Evolutionary conservation across 1,140 invertebrate genomes (phyloP).

Genomic region (Tyrophagus putrescentiae): DNA sequence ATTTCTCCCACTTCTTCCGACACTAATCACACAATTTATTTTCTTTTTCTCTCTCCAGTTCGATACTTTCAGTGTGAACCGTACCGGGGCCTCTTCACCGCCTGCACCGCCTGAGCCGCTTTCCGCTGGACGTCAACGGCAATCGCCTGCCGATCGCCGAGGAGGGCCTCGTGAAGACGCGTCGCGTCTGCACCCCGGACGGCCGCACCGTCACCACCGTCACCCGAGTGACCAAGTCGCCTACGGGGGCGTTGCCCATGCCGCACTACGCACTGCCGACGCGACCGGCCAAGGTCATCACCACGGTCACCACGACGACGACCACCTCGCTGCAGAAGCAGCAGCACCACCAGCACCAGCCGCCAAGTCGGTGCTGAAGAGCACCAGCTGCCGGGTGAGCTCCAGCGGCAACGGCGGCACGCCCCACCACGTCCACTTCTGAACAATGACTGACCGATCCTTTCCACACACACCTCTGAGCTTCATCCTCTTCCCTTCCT

Average conservation of each 20-base stretch:
- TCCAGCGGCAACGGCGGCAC: neutral
- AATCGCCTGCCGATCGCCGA: neutral
- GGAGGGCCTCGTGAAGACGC: neutral
- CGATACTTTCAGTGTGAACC: conserved; percentile 87
- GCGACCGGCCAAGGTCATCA: neutral
- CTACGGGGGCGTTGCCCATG: neutral
- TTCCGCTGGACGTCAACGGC: conserved; percentile 16
- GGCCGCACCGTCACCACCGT: neutral
- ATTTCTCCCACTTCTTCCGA: neutral
- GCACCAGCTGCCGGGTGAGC: neutral
- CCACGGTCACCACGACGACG: conserved; percentile 18
- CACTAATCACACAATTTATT: too few relatives aligned
- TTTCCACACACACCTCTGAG: too few relatives aligned
- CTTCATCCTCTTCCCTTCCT: too few relatives aligned
- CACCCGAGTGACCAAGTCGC: neutral
- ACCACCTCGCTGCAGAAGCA: conserved; percentile 17
- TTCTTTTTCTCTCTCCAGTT: conserved; percentile 33
- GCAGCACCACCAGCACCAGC: neutral
- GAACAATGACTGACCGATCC: neutral
- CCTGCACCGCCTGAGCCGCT: conserved; percentile 26
- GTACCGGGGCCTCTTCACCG: conserved; percentile 79
- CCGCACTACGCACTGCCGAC: neutral
- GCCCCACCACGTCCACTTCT: conserved; percentile 13
- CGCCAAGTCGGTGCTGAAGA: conserved; percentile 7
- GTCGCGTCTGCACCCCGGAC: neutral